These are phyloP conservation scores for Drosophila fungiperda DNA, from an alignment of 2,888 invertebrate genomes.

Conservation along the genomic window DNA sequence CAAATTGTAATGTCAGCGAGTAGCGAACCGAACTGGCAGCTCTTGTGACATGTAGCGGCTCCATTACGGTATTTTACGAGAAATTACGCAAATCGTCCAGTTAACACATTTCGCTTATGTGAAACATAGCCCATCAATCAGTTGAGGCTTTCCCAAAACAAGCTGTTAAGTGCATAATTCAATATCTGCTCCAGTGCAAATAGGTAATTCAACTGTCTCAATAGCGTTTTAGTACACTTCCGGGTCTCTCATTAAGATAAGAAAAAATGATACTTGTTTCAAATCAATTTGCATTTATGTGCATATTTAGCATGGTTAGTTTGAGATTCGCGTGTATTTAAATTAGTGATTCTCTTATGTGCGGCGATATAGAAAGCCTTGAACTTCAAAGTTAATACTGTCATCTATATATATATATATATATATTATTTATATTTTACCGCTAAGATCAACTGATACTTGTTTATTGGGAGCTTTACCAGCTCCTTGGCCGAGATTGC, in stretches of 20 bases:
- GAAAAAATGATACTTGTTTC: slow-evolving; percentile 38
- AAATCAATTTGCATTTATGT: slow-evolving; percentile 61
- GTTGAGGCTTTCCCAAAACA: slow-evolving; percentile 51
- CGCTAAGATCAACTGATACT: slow-evolving; percentile 41
- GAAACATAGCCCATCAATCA: slow-evolving; percentile 52
- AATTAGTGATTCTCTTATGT: slow-evolving; percentile 60
- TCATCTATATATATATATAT: slow-evolving; percentile 17
- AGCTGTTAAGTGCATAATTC: slow-evolving; percentile 44
- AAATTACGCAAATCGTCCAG: slow-evolving; percentile 62
- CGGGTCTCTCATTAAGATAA: slow-evolving; percentile 56
- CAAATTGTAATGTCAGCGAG: slow-evolving; percentile 36
- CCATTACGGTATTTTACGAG: slow-evolving; percentile 37
- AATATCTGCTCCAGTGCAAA: slow-evolving; percentile 49
- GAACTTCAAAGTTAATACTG: slow-evolving; percentile 62
- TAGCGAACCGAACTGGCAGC: slow-evolving; percentile 28
- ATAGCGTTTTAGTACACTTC: slow-evolving; percentile 43
- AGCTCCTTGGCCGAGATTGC: slow-evolving; percentile 64
- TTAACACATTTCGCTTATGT: slow-evolving; percentile 63
- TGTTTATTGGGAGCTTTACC: slow-evolving; percentile 9
- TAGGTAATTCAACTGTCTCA: slow-evolving; percentile 42
- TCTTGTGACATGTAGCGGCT: slow-evolving; percentile 47
- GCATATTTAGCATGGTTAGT: slow-evolving; percentile 31
- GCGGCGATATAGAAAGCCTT: slow-evolving; percentile 45
- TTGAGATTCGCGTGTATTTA: slow-evolving; percentile 35
- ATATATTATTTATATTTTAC: slow-evolving; percentile 16